A percentile compares a stretch with the other conserved stretches of the same genome.
phyloP scores from a whole-genome alignment of 2,113 vertebrate genomes.

The Heliornis fulica region DNA sequence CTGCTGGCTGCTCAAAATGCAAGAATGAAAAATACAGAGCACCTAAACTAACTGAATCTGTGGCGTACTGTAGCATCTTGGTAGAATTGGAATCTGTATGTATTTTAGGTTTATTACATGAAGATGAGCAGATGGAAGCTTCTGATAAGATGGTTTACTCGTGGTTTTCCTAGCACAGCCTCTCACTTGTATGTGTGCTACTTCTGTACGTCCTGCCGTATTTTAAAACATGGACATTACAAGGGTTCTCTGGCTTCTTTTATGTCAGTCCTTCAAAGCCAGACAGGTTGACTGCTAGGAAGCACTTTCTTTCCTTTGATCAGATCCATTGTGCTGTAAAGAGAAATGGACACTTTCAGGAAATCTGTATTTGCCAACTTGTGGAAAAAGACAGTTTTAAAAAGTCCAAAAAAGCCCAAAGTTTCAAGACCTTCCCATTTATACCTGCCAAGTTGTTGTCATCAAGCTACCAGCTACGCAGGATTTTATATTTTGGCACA shows the following conservation, averaged over 20 bases:
- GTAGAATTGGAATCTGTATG: background rate
- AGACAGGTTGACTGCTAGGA: background rate
- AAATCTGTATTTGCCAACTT: background rate
- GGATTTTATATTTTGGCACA: background rate
- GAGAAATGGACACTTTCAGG: background rate
- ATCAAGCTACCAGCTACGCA: background rate
- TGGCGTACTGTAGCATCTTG: fast-evolving
- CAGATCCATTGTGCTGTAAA: background rate
- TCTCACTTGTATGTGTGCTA: background rate
- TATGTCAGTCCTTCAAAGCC: background rate
- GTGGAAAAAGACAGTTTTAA: background rate
- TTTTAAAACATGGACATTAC: background rate
- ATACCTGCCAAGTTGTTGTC: background rate
- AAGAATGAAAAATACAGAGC: background rate
- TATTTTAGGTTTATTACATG: background rate
- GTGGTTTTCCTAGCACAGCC: background rate
- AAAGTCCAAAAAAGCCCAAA: background rate
- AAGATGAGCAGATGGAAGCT: background rate
- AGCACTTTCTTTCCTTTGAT: background rate
- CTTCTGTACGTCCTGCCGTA: background rate
- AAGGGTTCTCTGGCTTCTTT: background rate
- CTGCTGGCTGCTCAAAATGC: background rate
- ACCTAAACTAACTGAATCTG: background rate
- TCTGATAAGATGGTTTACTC: background rate
- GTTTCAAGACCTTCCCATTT: background rate